Conservation (phyloP, 1,140 invertebrate genomes). For the Dendroctonus ponderosae region DNA sequence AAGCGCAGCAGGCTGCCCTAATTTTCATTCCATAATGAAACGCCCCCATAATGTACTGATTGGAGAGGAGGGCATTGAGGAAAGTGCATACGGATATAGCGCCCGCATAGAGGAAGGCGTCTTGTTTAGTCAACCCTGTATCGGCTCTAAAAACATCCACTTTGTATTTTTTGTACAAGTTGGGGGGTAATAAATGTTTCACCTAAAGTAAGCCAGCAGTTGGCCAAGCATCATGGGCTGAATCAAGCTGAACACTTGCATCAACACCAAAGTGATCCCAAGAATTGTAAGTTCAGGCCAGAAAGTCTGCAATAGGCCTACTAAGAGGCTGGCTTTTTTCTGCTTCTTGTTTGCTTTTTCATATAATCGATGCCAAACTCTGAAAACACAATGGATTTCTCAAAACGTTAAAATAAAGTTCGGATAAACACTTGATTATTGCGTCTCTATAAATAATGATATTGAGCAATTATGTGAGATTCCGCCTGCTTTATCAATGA, state of each 20-base stretch:
- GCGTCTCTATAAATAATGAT: too few relatives aligned
- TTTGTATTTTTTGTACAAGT: neutral
- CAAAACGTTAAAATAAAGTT: too few relatives aligned
- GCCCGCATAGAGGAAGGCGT: constrained; percentile 58
- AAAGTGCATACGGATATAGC: constrained; percentile 59
- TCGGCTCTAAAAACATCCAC: constrained; percentile 6
- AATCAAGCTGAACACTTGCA: constrained; percentile 43
- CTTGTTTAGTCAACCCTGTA: constrained; percentile 41
- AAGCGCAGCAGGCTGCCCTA: constrained; percentile 61
- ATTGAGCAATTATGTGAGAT: too few relatives aligned
- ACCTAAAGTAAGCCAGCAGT: constrained; percentile 57
- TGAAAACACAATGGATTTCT: constrained; percentile 23
- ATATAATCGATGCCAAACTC: constrained; percentile 51
- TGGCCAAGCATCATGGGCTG: constrained; percentile 58
- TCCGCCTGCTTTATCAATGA: too few relatives aligned
- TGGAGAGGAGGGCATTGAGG: constrained; percentile 56
- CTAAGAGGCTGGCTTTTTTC: constrained; percentile 48
- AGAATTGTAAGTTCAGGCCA: constrained; percentile 49
- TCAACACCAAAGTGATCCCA: constrained; percentile 44
- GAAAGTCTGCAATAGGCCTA: constrained; percentile 51
- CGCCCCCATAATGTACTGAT: constrained; percentile 61
- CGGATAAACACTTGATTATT: too few relatives aligned
- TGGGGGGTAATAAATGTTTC: constrained; percentile 1
- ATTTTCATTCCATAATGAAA: constrained; percentile 63
- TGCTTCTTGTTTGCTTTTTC: constrained; percentile 42